phyloP scores from a whole-genome alignment of 2,113 vertebrate species.

The Tyto alba region DNA sequence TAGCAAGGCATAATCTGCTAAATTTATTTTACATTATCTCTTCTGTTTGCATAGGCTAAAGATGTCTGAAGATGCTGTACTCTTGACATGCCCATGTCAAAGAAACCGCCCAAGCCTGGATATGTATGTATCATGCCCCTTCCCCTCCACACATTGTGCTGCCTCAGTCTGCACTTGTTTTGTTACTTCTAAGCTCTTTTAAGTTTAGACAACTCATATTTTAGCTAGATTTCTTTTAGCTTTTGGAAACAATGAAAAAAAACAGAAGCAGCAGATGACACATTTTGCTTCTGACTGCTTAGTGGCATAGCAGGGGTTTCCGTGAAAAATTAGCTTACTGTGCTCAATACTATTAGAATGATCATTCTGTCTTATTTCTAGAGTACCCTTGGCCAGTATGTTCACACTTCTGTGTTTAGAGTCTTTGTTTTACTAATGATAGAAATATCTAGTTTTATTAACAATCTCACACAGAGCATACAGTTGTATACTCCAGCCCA shows the following conservation, averaged over 20 bases:
- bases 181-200: neutral
- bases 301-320: neutral
- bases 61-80: neutral
- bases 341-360: neutral
- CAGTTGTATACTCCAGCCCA: neutral
- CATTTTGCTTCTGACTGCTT: neutral
- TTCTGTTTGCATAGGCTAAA: neutral
- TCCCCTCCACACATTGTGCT: neutral
- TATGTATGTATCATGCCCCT: neutral
- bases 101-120: neutral
- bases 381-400: neutral
- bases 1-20: neutral
- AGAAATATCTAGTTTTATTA: neutral
- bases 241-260: neutral
- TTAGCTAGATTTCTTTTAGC: neutral
- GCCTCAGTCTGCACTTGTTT: neutral
- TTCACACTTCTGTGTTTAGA: neutral
- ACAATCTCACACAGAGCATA: neutral
- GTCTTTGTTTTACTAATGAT: neutral
- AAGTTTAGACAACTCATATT: neutral
- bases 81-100: neutral
- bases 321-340: neutral
- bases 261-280: rapidly evolving
- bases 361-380: neutral
- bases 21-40: neutral